phyloP scores from a whole-genome alignment of 2,113 vertebrate genomes.

The Megaceryle torquata region DNA sequence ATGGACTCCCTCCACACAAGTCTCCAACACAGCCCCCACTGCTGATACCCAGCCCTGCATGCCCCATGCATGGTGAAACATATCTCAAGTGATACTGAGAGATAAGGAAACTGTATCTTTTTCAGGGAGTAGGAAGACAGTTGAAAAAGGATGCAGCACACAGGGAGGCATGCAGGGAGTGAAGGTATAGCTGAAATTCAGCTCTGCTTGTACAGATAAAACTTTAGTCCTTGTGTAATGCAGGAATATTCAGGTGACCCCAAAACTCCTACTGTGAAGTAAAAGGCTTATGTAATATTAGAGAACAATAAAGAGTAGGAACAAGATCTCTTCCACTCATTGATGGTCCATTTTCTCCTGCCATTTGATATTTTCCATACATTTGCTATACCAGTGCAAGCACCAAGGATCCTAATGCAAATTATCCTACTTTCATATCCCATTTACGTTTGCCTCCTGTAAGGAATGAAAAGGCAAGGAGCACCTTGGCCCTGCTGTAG shows the following conservation, averaged over 20 bases:
- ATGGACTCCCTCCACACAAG: not conserved
- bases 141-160: not conserved
- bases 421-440: not conserved
- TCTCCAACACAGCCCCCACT: fast-evolving
- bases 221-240: not conserved
- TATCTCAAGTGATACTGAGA: not conserved
- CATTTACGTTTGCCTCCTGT: not conserved
- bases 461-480: not conserved
- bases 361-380: not conserved
- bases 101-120: not conserved
- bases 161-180: not conserved
- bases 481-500: not conserved
- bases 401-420: not conserved
- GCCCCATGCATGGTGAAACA: not conserved
- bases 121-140: not conserved
- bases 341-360: not conserved
- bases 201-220: not conserved
- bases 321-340: not conserved
- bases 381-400: not conserved
- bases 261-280: not conserved
- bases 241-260: not conserved
- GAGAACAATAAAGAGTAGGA: not conserved
- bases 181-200: not conserved
- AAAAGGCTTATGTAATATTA: not conserved
- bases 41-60: not conserved